Evolutionary conservation across 1,140 invertebrate species (phyloP), one percentile per base, ranked within the genome.

Genomic region (Bombus superbus): DNA sequence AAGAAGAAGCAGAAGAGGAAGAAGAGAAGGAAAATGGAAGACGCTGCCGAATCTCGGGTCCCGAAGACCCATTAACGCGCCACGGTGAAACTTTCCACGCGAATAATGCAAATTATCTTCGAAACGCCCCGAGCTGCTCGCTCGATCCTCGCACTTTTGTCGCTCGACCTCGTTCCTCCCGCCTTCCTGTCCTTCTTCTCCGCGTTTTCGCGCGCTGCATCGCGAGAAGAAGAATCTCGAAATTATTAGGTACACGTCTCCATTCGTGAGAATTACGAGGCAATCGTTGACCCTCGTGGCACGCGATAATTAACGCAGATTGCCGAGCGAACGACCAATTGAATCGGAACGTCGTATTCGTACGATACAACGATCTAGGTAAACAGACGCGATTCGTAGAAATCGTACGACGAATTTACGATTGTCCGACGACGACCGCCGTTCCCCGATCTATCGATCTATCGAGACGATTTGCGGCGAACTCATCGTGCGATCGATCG

Each of bases 41-140:
- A 32, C 82, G 77, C 47, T 76, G 71, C 80, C 86, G 88, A 90
- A 88, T 90, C 81, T 87, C 88, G 18, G 75, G 72, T 83, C 86
- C 86, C 76, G 64, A 68, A 88, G 86, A 90, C 71, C 88, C 86
- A 90, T 90, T 90, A 90, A 90, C 86, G 89, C 85, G 73, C 47
- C 81, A 79, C 64, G 38, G 66, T 40, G 75, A 82, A 89, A 89
- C 77, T 89, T 89, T 81, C 78, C 73, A 53, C 86, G 66, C 85
- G 86, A 90, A 90, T 90, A 90, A 87, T 90, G 88, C 88, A 89
- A 90, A 90, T 90, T 90, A 90, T 87, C 77, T 78, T 72, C 78
- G 81, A 81, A 89, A 87, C 88, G 88, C 89, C 88, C 59, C 74
- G 15, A 84, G 69, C 62, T 68, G 18, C 68, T 85, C 62, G 64